Conservation (phyloP, 2,888 invertebrate genomes). For the Trachelus troglodyta region DNA sequence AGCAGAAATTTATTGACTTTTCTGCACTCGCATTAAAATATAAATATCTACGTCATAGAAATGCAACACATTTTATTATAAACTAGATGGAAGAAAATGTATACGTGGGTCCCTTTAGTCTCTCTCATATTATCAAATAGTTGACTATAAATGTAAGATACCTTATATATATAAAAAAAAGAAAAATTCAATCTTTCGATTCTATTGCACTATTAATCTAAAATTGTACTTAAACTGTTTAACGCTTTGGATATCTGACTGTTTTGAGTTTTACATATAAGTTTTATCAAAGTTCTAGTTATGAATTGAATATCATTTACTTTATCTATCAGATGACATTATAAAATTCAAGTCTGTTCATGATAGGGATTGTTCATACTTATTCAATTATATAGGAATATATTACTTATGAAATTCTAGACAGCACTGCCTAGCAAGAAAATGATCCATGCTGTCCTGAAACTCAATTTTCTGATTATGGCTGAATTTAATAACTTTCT, state of each 20-base stretch:
- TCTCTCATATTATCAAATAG: neutral
- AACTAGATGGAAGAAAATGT: neutral
- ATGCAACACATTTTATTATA: neutral
- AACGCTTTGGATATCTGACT: neutral
- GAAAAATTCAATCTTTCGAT: neutral
- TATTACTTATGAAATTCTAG: neutral
- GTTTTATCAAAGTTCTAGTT: neutral
- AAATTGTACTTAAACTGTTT: neutral
- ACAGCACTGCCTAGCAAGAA: too few relatives aligned
- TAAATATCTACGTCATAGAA: neutral
- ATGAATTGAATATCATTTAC: neutral
- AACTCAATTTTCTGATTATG: too few relatives aligned
- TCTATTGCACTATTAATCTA: neutral
- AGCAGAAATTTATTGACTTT: neutral
- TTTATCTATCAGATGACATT: neutral
- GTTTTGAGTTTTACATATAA: neutral
- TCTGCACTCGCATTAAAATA: neutral
- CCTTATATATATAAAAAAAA: neutral
- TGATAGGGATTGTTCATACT: neutral
- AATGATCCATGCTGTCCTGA: too few relatives aligned
- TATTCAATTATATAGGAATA: neutral
- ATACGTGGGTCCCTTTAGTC: neutral
- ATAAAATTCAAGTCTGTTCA: neutral
- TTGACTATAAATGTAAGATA: neutral
- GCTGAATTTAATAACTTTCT: too few relatives aligned